These are phyloP conservation scores for Pachliopta kotzebuea DNA, from an alignment of 2,888 invertebrate genomes.

Conservation along the genomic window DNA sequence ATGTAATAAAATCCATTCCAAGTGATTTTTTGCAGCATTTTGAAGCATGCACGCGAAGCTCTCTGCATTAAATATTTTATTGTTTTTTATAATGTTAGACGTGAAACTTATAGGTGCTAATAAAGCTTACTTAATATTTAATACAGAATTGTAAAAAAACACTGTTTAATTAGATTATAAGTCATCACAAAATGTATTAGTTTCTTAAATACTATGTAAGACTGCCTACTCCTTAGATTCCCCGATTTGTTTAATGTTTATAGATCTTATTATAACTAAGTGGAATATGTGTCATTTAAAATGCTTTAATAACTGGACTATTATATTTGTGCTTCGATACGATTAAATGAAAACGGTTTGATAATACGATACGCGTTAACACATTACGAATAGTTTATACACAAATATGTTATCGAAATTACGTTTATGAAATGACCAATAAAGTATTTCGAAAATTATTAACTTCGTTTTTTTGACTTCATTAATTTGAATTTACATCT, in stretches of 20 bases:
- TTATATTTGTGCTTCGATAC: slow-evolving; percentile 11
- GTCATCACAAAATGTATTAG: slow-evolving; percentile 23
- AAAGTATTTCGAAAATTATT: slow-evolving; percentile 17
- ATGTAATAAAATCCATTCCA: slow-evolving; percentile 15
- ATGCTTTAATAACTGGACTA: slow-evolving; percentile 43
- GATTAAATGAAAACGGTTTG: slow-evolving; percentile 16
- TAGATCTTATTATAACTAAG: slow-evolving; percentile 13
- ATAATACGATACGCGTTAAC: slow-evolving; percentile 12
- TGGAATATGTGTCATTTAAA: slow-evolving; percentile 45
- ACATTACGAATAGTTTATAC: slow-evolving; percentile 10
- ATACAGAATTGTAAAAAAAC: slow-evolving; percentile 12
- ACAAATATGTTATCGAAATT: slow-evolving; percentile 19
- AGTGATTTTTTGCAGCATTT: background rate
- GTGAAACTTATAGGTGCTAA: slow-evolving; percentile 62
- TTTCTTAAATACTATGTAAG: slow-evolving; percentile 19
- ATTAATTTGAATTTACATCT: no score
- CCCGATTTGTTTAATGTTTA: background rate
- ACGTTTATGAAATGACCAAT: slow-evolving; percentile 20
- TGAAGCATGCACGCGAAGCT: slow-evolving; percentile 7
- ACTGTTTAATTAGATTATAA: slow-evolving; percentile 23
- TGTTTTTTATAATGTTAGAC: slow-evolving; percentile 13
- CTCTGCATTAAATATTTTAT: slow-evolving; percentile 20
- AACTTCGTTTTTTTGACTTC: no score
- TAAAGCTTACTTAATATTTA: slow-evolving; percentile 61
- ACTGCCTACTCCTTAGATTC: slow-evolving; percentile 17